Evolutionary conservation across 2,113 vertebrate genomes (phyloP).

Genomic region (Eidolon helvum): DNA sequence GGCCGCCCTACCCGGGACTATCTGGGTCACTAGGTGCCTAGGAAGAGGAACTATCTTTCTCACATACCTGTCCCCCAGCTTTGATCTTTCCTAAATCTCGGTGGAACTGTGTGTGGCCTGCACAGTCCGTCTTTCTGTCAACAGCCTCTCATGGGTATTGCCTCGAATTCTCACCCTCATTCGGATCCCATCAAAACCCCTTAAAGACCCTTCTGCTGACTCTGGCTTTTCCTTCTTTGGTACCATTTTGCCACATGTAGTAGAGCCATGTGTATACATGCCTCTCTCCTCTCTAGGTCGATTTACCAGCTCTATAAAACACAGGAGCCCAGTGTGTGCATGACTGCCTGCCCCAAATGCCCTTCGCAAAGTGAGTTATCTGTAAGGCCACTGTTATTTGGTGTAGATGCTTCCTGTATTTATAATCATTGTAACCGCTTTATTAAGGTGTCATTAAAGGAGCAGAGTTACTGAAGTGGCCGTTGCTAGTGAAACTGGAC

Average conservation of each 20-base stretch:
- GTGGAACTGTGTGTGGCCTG: too few species aligned
- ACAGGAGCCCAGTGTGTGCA: background rate
- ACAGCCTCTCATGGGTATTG: background rate
- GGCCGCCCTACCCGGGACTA: background rate
- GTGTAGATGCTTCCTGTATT: background rate
- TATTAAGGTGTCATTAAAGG: background rate
- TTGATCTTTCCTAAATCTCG: background rate
- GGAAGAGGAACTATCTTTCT: background rate
- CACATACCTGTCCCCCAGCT: background rate
- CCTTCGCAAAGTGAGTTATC: background rate
- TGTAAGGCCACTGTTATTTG: background rate
- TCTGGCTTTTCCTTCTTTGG: background rate
- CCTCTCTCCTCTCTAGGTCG: fast-evolving
- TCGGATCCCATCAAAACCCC: background rate
- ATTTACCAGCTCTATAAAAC: background rate
- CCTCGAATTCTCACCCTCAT: background rate
- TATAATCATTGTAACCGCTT: background rate
- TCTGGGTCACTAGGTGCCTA: background rate
- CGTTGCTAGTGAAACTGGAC: background rate
- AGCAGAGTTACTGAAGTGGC: background rate
- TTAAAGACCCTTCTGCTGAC: too few species aligned
- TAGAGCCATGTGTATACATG: background rate
- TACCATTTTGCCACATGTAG: background rate
- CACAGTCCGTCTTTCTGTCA: background rate
- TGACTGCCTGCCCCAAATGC: background rate